Evolutionary conservation across 2,113 vertebrate species (phyloP), one percentile per base, ranked within the genome.

Genomic region (Epinephelus moara): DNA sequence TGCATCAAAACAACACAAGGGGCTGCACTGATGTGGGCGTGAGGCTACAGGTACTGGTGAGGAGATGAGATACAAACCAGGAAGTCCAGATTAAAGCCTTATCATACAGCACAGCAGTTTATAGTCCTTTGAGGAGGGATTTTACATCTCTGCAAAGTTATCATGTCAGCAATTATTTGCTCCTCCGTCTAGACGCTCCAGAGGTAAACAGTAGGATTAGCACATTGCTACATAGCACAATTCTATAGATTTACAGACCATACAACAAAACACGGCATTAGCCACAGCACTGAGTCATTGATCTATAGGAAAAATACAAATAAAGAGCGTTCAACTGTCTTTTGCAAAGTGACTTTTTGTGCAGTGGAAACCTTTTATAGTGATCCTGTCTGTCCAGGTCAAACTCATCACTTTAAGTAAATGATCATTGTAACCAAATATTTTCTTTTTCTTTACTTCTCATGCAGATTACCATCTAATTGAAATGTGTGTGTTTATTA

Each of bases 1-100:
- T 74, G 78, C 84, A 77, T 89, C 79, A 72, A 63, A 89, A 78
- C 85, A 78, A 57, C 78, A 74, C 83, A 70, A 63, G 37, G 70
- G 49, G 56, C 76, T 68, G 75, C 33, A 4, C 25, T 71, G 67
- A 70, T 75, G 85, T 84, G 77, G 82, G 80, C 10, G 70, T 82
- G 69, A 40, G 64, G 80, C 56, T 80, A 61, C 84, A 87, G 79
- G 82, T 91, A 68, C 78, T 40, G 21, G 66, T 53, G 80, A 86
- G 79, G 47, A 75, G 82, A 82, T 76, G 77, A 87, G 55, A 72
- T 57, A 66, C 40, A 85, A 84, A 80, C 75, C 69, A 72, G 75
- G 66, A 78, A 71, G 76, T 88, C 79, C 71, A 59, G 45, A 76
- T 47, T 60, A 55, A 84, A 45, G 9, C 47, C 37, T 71, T 33